Evolutionary conservation across 2,797 vertebrate genomes (phyloP).

Genomic region (Muraenolepis orangiensis): DNA sequence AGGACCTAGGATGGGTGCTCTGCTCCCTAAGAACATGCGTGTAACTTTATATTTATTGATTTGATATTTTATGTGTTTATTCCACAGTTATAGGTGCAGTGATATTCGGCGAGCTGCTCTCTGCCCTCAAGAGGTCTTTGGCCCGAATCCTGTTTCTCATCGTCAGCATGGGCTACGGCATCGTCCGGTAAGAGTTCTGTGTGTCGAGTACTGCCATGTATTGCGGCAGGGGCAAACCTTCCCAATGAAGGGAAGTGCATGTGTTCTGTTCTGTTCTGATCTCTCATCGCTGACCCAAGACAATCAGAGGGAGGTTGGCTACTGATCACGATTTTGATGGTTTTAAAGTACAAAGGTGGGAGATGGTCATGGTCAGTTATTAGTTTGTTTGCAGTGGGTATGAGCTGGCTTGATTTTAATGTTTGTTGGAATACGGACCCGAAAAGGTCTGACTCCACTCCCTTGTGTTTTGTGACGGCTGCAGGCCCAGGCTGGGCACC

Average conservation of each 20-base stretch:
- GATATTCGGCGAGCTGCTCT: conserved; percentile 91
- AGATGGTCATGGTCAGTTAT: too few relatives aligned
- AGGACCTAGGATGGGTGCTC: too few relatives aligned
- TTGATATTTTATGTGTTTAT: not conserved
- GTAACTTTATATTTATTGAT: not conserved
- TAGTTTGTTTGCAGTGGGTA: not conserved
- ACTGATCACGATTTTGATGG: not conserved
- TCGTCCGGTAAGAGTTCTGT: conserved; percentile 94
- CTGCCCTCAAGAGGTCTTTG: conserved; percentile 89
- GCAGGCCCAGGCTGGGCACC: conserved; percentile 87
- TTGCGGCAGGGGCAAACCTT: too few relatives aligned
- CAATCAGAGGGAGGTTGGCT: too few relatives aligned
- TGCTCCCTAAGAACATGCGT: too few relatives aligned
- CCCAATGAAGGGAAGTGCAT: too few relatives aligned
- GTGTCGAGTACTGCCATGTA: too few relatives aligned
- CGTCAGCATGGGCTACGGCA: conserved; percentile 93
- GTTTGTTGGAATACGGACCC: not conserved
- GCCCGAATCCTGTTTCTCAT: conserved; percentile 93
- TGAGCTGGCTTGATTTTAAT: not conserved
- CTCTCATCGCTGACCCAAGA: too few relatives aligned
- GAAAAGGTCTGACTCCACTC: not conserved
- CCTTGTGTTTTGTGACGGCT: conserved; percentile 2
- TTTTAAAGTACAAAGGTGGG: too few relatives aligned
- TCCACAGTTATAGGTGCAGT: conserved; percentile 84
- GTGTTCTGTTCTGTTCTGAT: too few relatives aligned